Evolutionary conservation across 2,888 invertebrate genomes (phyloP).

Genomic region (Sminthurides aquaticus): DNA sequence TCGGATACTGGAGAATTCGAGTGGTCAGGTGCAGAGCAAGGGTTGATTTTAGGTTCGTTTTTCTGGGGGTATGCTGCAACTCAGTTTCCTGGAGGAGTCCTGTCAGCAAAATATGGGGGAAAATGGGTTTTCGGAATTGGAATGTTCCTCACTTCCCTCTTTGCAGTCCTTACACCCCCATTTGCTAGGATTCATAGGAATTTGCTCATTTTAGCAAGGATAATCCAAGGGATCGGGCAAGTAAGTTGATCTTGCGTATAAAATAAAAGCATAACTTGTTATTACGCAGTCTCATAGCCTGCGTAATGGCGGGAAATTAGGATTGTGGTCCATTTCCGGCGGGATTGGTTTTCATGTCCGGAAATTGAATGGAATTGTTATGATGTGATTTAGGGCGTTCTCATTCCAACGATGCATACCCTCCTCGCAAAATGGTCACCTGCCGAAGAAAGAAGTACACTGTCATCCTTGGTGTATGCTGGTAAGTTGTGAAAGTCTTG

Average conservation of each 20-base stretch:
- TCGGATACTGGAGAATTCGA: slow-evolving; percentile 9
- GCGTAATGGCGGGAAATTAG: too few relatives aligned
- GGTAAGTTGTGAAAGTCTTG: too few relatives aligned
- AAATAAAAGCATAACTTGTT: too few relatives aligned
- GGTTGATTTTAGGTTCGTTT: slow-evolving; percentile 51
- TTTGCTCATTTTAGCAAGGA: slow-evolving; percentile 64
- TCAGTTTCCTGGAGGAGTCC: slow-evolving; percentile 72
- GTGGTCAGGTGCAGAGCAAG: slow-evolving; percentile 26
- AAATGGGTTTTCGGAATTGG: slow-evolving; percentile 76
- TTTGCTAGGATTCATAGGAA: slow-evolving; percentile 65
- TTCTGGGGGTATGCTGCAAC: slow-evolving; percentile 79
- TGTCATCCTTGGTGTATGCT: slow-evolving; percentile 44
- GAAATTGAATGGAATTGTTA: background rate
- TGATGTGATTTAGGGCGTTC: slow-evolving; percentile 44
- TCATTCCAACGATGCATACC: slow-evolving; percentile 41
- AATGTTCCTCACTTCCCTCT: slow-evolving; percentile 71
- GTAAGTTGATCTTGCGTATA: slow-evolving; percentile 5
- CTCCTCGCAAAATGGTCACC: slow-evolving; percentile 45
- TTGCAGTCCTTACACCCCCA: slow-evolving; percentile 70
- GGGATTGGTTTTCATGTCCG: too few relatives aligned
- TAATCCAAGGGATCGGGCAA: slow-evolving; percentile 76
- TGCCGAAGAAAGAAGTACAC: slow-evolving; percentile 43
- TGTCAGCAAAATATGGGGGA: slow-evolving; percentile 74
- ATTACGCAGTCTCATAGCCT: too few relatives aligned
- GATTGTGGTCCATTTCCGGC: too few relatives aligned